Base-by-base conservation (phyloP, 2,888 invertebrate genomes). In the Tuberolachnus salignus region DNA sequence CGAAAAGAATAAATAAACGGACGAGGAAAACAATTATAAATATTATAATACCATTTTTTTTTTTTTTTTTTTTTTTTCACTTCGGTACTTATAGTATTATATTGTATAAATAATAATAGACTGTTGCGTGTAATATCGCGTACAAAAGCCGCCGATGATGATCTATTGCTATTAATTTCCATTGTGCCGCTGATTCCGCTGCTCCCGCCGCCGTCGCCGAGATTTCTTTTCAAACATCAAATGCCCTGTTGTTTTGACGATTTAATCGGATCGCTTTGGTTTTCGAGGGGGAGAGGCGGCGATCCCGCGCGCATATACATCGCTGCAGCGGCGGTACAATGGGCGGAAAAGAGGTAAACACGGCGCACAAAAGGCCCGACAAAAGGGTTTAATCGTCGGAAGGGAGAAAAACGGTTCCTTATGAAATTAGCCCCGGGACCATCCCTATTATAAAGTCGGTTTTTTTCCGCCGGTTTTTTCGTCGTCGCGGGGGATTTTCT, bases 211-310 rank as follows among this genome's bases (percentile, higher is more conserved):
- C 16, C 21, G 42, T 34, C 34, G 49, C 78, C 42, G 49, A 49
- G 69, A 69, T 78, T 78, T 78, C 75, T 75, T 78, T 78, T 78
- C 67, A 78, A 67, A 78, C 69, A 59, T 78, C 69, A 67, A 67
- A 64, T 75, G 57, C 73, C 63, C 44, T 66, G 75, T 78, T 78
- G 78, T 78, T 78, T 78, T 78, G 78, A 78, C 78, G 78, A 78
- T 78, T 78, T 78, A 78, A 78, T 78, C 78, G 78, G 78, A 78
- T 78, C 78, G 78, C 69, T 78, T 69, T 78, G 67, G 49, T 59
- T 57, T 53, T 34, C 19, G 59, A 59, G 14, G 66, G n/a, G 67
- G 53, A 46, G 49, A 53, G 51, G 11, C n/a, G 49, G 49, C 19
- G 19, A 34, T 34, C 49, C 19, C 19, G 34, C 34, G 19, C 21